These are phyloP conservation scores for Bungarus multicinctus DNA, from an alignment of 2,113 vertebrate species.

Conservation along the genomic window DNA sequence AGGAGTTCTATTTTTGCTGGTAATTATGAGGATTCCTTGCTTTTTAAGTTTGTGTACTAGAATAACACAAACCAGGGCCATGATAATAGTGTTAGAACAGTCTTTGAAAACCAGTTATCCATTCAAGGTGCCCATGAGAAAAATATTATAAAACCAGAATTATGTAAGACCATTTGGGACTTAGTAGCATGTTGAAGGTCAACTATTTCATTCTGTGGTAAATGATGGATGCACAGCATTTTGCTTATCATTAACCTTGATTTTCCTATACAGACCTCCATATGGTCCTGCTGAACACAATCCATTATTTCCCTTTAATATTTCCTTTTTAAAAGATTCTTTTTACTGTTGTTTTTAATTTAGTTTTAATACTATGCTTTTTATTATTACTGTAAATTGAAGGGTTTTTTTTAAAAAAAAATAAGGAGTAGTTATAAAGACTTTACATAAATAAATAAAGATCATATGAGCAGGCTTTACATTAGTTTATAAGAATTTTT, in stretches of 20 bases:
- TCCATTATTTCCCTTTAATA: background rate
- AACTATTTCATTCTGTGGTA: background rate
- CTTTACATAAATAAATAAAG: background rate
- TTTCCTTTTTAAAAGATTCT: background rate
- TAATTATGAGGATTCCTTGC: background rate
- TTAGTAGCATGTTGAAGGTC: background rate
- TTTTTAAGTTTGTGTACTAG: background rate
- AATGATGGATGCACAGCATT: background rate
- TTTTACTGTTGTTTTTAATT: background rate
- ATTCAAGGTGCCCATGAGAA: background rate
- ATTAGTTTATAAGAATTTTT: background rate
- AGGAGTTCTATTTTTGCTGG: background rate
- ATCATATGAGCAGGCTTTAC: background rate
- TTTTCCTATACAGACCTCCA: background rate
- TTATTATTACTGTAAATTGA: background rate
- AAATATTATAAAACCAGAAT: background rate
- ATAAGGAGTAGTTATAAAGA: background rate
- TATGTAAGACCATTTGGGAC: background rate
- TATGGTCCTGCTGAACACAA: background rate
- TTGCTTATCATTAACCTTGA: background rate
- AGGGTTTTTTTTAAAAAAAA: background rate
- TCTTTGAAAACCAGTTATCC: background rate
- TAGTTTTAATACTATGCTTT: background rate
- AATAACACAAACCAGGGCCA: background rate
- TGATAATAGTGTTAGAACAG: background rate